phyloP scores from a whole-genome alignment of 2,797 vertebrate genomes.

The Cyclura pinguis region DNA sequence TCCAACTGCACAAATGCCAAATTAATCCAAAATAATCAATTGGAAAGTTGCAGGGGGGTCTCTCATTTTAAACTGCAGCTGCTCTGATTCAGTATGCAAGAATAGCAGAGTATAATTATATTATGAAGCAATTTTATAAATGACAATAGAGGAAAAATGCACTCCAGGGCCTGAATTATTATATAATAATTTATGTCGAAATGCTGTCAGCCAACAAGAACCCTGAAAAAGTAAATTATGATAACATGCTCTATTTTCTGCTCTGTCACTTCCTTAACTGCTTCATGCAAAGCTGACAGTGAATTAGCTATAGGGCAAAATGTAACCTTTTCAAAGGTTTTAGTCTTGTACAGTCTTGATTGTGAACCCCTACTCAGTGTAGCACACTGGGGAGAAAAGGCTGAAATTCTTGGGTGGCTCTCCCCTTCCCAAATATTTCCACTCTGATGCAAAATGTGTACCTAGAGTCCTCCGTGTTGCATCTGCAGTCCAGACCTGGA shows the following conservation, averaged over 20 bases:
- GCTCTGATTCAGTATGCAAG: slow-evolving; percentile 47
- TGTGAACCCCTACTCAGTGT: neutral
- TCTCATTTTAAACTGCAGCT: slow-evolving; percentile 51
- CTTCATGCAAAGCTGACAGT: slow-evolving; percentile 27
- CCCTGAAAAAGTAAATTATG: neutral
- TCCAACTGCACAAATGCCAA: slow-evolving; percentile 23
- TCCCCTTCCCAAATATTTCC: neutral
- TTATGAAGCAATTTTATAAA: slow-evolving; percentile 40
- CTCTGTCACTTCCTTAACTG: neutral
- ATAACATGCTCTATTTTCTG: neutral
- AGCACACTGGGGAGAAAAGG: neutral
- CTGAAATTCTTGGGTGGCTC: neutral
- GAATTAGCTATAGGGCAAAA: neutral
- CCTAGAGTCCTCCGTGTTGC: too few relatives aligned
- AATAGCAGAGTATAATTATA: slow-evolving; percentile 44
- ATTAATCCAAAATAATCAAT: slow-evolving; percentile 50
- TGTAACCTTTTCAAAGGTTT: neutral
- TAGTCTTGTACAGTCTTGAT: neutral
- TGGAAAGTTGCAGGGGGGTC: accelerated
- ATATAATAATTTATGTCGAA: neutral
- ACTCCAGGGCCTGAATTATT: slow-evolving; percentile 11
- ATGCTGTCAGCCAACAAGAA: neutral
- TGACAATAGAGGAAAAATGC: slow-evolving; percentile 24
- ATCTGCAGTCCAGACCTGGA: neutral
- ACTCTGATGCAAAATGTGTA: neutral